Base-by-base conservation (phyloP, 1,140 invertebrate genomes). In the Sitodiplosis mosellana region DNA sequence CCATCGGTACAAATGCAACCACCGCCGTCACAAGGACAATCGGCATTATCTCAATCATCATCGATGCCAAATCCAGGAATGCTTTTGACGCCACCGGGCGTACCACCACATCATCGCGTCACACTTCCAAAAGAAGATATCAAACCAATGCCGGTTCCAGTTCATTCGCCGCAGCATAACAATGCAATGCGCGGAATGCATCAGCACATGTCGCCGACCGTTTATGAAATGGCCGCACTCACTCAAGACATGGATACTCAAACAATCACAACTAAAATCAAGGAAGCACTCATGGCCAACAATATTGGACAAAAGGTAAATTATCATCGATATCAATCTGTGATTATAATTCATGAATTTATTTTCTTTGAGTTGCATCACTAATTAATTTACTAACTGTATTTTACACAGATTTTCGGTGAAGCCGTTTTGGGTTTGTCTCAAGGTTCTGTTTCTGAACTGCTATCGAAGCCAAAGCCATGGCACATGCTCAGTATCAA, bases 401-500 rank as follows among this genome's bases (percentile, higher is more conserved):
- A 4, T 61, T 83, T 27, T 12, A 22, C 33, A 12, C n/a, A 45
- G 73, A 87, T 97, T 47, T 97, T 97, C 59, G 93, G 93, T 15
- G 93, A 98, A 69, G 89, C 88, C 1, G 92, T 98, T 20, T 69
- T 97, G 0, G 93, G 92, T 0, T 69, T 97, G 12, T 95, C 90
- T 2, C 93, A 98, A 66, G 94, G 93, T 15, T 96, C 92, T 1
- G 93, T 97, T 1, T 94, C 89, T 59, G 94, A 98, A 67, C 68
- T 98, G 14, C 70, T 99, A 1, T 95, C 91, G 42, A 97, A 98
- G 67, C 94, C 94, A 1, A 97, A 97, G 60, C 93, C 93, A 0
- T 99, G 94, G 94, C 90, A 95, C 59, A 95, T 97, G 91, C 74
- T 99, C 7, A 95, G 90, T 56, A 94, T 97, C 61, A 98, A 98